Conservation (phyloP, 2,113 vertebrate species). For the Hydropotes inermis region DNA sequence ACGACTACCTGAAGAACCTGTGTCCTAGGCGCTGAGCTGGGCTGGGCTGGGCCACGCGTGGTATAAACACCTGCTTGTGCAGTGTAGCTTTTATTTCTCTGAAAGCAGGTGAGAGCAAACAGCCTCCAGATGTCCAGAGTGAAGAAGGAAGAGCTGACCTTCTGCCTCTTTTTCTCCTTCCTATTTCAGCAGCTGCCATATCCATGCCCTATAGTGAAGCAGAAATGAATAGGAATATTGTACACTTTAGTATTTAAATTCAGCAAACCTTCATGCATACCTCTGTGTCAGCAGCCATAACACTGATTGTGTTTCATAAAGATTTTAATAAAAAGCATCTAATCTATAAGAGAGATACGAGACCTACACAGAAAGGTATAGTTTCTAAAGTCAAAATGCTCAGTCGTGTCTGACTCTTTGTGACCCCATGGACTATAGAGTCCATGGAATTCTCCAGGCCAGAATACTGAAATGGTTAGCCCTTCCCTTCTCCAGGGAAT, state of each 20-base stretch:
- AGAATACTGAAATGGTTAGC: background rate
- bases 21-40: background rate
- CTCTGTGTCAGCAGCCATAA: background rate
- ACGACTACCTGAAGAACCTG: background rate
- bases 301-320: background rate
- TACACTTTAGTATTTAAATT: background rate
- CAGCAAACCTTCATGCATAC: background rate
- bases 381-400: background rate
- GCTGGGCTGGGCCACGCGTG: fast-evolving
- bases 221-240: background rate
- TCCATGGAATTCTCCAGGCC: background rate
- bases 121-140: background rate
- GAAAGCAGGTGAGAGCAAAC: background rate
- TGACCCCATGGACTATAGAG: background rate
- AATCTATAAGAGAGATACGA: background rate
- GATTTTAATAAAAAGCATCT: background rate
- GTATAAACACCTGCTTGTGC: background rate
- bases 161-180: background rate
- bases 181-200: background rate
- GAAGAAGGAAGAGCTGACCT: background rate
- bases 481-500: background rate
- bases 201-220: background rate
- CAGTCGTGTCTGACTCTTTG: background rate
- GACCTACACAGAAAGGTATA: background rate
- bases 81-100: background rate